Percentiles rank a stretch among this genome's conserved stretches.
Conservation (phyloP, 2,113 vertebrate genomes). For the Eleginops maclovinus region DNA sequence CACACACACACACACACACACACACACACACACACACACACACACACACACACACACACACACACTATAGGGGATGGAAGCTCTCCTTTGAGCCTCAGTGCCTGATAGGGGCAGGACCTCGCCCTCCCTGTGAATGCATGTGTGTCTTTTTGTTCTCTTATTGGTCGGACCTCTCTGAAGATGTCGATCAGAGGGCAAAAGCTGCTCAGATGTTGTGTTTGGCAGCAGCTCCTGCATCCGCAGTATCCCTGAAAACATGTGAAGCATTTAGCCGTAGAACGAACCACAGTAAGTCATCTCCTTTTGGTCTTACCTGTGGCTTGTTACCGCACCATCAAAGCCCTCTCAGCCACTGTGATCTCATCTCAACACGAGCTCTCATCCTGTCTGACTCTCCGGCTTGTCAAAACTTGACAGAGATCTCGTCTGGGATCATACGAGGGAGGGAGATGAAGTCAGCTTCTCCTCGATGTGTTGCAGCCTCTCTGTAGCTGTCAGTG, state of each 20-base stretch:
- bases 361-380: conserved; percentile 49
- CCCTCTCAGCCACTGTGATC: conserved; percentile 49
- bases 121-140: conserved; percentile 48
- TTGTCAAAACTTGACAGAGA: conserved; percentile 71
- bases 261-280: conserved; percentile 33
- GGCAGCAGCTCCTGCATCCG: conserved; percentile 25
- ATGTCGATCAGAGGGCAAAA: conserved; percentile 43
- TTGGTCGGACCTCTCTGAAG: conserved; percentile 63
- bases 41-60: conserved; percentile 33
- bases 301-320: conserved; percentile 56
- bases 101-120: conserved; percentile 67
- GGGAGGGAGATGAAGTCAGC: conserved; percentile 55
- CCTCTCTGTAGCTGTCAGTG: conserved; percentile 67
- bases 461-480: conserved; percentile 48
- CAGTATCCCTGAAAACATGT: conserved; percentile 22
- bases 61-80: no score
- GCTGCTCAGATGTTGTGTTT: conserved; percentile 26
- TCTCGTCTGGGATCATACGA: conserved; percentile 39
- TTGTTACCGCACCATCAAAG: conserved; percentile 51
- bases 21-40: conserved; percentile 32
- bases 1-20: conserved; percentile 33
- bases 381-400: conserved; percentile 61
- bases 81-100: conserved; percentile 71
- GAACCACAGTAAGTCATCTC: conserved; percentile 31
- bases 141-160: conserved; percentile 50